Evolutionary conservation across 2,113 vertebrate genomes (phyloP).

Genomic region (Parotia lawesii): DNA sequence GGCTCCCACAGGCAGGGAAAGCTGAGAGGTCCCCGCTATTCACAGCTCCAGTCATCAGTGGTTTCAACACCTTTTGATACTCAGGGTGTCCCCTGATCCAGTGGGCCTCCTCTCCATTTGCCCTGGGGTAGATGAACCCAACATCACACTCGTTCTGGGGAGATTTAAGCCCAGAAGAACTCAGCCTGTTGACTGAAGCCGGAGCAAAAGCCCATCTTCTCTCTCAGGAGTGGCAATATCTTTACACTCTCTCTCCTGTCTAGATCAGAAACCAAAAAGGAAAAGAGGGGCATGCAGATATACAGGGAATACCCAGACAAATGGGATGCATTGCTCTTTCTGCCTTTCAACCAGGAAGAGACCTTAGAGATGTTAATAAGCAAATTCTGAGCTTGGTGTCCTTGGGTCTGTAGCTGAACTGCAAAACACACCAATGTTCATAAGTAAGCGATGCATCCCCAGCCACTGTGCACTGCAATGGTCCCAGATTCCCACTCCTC

Average conservation of each 20-base stretch:
- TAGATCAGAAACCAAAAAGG: neutral
- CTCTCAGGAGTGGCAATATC: neutral
- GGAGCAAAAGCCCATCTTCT: neutral
- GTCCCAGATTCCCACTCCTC: neutral
- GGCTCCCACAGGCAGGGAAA: neutral
- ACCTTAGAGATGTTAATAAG: neutral
- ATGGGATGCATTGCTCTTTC: neutral
- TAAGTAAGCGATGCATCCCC: neutral
- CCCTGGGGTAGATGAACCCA: neutral
- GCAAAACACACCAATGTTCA: neutral
- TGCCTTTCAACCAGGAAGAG: neutral
- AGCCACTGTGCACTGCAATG: neutral
- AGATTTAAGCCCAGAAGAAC: neutral
- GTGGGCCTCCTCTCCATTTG: neutral
- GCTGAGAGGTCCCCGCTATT: fast-evolving
- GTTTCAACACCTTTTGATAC: neutral
- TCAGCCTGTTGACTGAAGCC: neutral
- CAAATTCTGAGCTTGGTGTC: neutral
- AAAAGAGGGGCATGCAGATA: neutral
- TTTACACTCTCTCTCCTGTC: neutral
- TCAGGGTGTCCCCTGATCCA: neutral
- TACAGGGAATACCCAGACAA: neutral
- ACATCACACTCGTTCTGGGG: neutral
- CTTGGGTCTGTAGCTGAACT: neutral
- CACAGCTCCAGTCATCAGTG: neutral